These are phyloP conservation scores for Agonum fuliginosum DNA, from an alignment of 2,888 invertebrate species.

Conservation along the genomic window DNA sequence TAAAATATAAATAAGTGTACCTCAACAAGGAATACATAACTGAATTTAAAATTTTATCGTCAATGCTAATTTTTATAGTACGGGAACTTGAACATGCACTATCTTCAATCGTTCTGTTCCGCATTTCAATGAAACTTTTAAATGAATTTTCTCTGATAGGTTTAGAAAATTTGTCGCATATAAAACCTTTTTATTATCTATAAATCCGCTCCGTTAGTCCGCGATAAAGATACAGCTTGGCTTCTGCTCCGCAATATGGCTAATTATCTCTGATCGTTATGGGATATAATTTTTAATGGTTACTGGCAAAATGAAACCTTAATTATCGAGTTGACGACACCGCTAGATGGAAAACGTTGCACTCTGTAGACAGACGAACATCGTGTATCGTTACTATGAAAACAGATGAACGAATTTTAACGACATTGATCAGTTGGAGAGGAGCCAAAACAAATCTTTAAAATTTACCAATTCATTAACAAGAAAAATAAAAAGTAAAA, in stretches of 20 bases:
- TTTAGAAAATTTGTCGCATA: not conserved
- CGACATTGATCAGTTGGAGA: conserved; percentile 15
- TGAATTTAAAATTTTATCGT: too few species aligned
- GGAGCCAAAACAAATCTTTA: conserved; percentile 2
- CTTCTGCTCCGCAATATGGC: conserved; percentile 2
- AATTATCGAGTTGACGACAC: conserved; percentile 15
- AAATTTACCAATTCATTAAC: conserved; percentile 1
- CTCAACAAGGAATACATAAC: too few species aligned
- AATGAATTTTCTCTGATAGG: too few species aligned
- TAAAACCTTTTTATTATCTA: conserved; percentile 30
- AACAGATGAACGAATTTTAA: conserved; percentile 20
- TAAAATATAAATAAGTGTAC: too few species aligned
- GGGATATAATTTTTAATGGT: conserved; percentile 32
- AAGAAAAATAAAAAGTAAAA: not conserved
- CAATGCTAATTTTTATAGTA: too few species aligned
- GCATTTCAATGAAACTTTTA: too few species aligned
- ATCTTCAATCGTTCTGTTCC: too few species aligned
- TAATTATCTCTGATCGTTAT: conserved; percentile 35
- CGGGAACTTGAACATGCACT: too few species aligned
- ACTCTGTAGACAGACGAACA: conserved; percentile 14
- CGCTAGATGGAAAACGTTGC: conserved; percentile 18
- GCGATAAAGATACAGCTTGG: not conserved
- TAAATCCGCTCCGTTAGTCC: not conserved
- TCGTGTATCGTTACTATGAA: conserved; percentile 1
- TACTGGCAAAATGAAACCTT: conserved; percentile 33